phyloP scores from a whole-genome alignment of 2,888 invertebrate genomes.

The Dynastes grantii region DNA sequence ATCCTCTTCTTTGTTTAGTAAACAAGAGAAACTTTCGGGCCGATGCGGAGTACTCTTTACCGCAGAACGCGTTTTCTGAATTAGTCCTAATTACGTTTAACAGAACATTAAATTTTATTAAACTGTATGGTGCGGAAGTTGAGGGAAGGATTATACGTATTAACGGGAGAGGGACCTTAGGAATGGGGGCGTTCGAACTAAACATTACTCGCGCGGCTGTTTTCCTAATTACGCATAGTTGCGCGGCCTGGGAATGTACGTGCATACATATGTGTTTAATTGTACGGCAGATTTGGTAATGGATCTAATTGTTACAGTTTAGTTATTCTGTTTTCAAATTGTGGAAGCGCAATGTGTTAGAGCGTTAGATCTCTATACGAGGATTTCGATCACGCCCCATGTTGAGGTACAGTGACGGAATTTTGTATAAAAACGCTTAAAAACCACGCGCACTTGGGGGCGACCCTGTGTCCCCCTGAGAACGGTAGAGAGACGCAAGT shows the following conservation, averaged over 20 bases:
- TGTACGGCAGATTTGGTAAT: too few relatives aligned
- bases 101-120: constrained; percentile 47
- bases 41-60: constrained; percentile 29
- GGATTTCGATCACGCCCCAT: too few relatives aligned
- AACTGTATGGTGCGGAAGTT: not conserved
- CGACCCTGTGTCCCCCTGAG: too few relatives aligned
- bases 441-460: too few relatives aligned
- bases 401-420: too few relatives aligned
- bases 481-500: too few relatives aligned
- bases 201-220: not conserved
- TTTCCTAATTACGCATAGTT: not conserved
- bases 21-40: constrained; percentile 36
- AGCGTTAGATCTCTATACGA: too few relatives aligned
- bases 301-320: too few relatives aligned
- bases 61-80: constrained; percentile 43
- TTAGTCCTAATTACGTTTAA: constrained; percentile 46
- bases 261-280: too few relatives aligned
- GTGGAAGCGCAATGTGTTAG: too few relatives aligned
- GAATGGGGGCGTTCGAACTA: not conserved
- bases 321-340: too few relatives aligned
- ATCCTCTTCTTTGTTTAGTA: constrained; percentile 37
- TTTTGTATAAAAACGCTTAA: too few relatives aligned
- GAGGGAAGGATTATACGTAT: constrained; percentile 1
- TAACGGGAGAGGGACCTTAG: not conserved
- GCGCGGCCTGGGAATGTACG: not conserved